Evolutionary conservation across 2,888 invertebrate species (phyloP).

Genomic region (Strigamia crassipes): DNA sequence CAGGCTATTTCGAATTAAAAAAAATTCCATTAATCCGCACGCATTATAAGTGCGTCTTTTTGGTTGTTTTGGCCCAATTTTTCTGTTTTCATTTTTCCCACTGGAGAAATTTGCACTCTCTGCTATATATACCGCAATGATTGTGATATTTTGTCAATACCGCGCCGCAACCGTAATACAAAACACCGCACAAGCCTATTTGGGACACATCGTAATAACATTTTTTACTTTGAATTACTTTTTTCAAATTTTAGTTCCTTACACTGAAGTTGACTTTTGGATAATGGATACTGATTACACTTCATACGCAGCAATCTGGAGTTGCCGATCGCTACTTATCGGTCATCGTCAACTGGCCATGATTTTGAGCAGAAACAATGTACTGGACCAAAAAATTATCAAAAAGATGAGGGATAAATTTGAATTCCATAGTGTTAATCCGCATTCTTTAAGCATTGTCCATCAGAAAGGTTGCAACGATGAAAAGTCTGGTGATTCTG

Average conservation of each 20-base stretch:
- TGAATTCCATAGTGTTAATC: conserved; percentile 71
- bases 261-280: conserved; percentile 75
- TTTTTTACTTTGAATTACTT: too few species aligned
- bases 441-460: conserved; percentile 75
- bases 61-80: too few species aligned
- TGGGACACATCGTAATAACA: too few species aligned
- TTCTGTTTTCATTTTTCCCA: too few species aligned
- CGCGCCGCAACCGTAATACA: too few species aligned
- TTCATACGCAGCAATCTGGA: conserved; percentile 75
- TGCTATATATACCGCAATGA: too few species aligned
- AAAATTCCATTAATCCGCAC: too few species aligned
- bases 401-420: conserved; percentile 71
- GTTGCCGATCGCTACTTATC: conserved; percentile 76
- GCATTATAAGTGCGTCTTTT: too few species aligned
- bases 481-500: not conserved
- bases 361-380: conserved; percentile 75
- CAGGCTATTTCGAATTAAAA: too few species aligned
- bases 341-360: conserved; percentile 78
- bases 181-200: too few species aligned
- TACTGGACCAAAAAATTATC: conserved; percentile 71
- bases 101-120: too few species aligned
- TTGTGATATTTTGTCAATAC: too few species aligned
- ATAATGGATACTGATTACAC: conserved; percentile 76
- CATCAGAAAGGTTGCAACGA: conserved; percentile 69
- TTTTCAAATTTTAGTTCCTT: conserved; percentile 66